Evolutionary conservation across 37 sponge, comb jelly and placozoan genomes (phyloP), one percentile per base, ranked within the genome.

Genomic region (Crambe crambe): DNA sequence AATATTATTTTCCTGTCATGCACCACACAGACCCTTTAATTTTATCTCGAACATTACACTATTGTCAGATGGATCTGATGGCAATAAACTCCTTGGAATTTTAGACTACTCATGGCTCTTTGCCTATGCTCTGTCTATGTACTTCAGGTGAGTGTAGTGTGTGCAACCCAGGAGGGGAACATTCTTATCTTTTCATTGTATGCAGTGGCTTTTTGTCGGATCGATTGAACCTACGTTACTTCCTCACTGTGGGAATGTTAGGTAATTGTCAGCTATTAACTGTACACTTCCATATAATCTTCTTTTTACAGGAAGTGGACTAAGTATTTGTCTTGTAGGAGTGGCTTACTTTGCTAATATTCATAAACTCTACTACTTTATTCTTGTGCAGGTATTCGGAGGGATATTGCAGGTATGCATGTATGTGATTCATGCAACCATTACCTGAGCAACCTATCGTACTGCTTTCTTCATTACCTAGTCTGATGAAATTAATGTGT

Each of bases 191-290:
- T n/a, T n/a, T n/a, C n/a, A n/a, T 47, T 47, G 6, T 47, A 9
- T 85, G 59, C 83, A 97, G 97, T 89, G 97, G 97, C 2, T 37
- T 63, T 9, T 81, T 97, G 31, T 94, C 92, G 21, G 97, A 97
- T 44, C 65, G 92, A 69, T 72, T 91, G 12, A 85, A 88, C 51
- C 85, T 97, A 6, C 64, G 95, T 42, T 93, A 89, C 65, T 93
- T 97, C 76, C 90, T 97, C 3, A 72, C 84, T 1, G 32, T 91
- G 35, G 97, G 94, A 58, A 97, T 97, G 97, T 23, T 94, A 6
- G 88, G 91, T 47, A 47, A 12, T 47, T 15, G 51, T 47, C 51
- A 47, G 6, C 6, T 15, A 47, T 47, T 15, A 12, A 47, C 51
- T 47, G 12, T 47, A 12, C 12, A 47, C 12, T 47, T 6, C 12